Conservation (phyloP, 2,888 invertebrate species). For the Alloplasta piceator region DNA sequence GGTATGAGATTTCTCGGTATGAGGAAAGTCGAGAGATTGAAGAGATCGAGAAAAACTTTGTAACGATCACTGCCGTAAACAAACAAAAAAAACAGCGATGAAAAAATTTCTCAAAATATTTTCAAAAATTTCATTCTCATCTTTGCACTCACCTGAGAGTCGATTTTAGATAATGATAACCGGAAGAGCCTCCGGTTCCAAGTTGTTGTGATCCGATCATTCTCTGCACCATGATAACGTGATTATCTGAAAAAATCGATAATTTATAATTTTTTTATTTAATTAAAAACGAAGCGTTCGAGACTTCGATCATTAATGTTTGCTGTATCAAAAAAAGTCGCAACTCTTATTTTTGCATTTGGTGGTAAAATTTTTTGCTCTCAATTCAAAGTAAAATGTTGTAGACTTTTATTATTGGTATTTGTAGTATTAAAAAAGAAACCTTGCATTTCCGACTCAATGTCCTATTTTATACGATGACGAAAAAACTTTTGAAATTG, state of each 20-base stretch:
- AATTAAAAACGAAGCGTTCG: too few relatives aligned
- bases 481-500: too few relatives aligned
- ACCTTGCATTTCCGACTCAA: too few relatives aligned
- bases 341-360: too few relatives aligned
- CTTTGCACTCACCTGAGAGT: conserved; percentile 91
- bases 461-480: too few relatives aligned
- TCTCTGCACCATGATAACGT: conserved; percentile 98
- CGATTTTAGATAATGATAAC: conserved; percentile 98
- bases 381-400: too few relatives aligned
- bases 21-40: conserved; percentile 98
- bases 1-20: conserved; percentile 97
- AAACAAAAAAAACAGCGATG: conserved; percentile 1
- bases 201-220: conserved; percentile 99
- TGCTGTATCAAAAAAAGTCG: too few relatives aligned
- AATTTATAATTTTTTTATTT: too few relatives aligned
- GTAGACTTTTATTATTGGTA: too few relatives aligned
- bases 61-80: conserved; percentile 94
- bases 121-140: neutral
- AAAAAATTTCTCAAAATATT: neutral
- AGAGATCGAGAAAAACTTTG: conserved; percentile 98
- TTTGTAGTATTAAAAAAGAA: too few relatives aligned
- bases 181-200: conserved; percentile 99
- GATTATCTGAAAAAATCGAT: conserved; percentile 90
- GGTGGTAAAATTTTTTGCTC: too few relatives aligned
- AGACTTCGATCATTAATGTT: too few relatives aligned